Percentiles rank a stretch among this genome's conserved stretches.
These are phyloP conservation scores for Adelognathus sp. DNA, from an alignment of 2,888 invertebrate species.

Conservation along the genomic window DNA sequence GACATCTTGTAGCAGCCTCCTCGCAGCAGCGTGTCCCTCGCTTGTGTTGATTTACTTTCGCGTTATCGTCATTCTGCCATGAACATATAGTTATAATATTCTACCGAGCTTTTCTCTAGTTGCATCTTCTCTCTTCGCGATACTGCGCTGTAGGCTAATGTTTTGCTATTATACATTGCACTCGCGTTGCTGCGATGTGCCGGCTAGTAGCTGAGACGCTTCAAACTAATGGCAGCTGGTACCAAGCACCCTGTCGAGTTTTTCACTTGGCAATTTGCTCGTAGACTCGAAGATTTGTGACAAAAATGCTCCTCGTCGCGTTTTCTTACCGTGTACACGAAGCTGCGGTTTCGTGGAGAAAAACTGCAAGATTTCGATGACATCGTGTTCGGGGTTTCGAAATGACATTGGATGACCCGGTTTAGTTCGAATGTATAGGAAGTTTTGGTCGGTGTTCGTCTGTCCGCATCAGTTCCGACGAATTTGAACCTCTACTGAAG, in stretches of 20 bases:
- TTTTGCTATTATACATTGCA: background rate
- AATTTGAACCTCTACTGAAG: too few relatives aligned
- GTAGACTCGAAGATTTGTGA: conserved; percentile 1
- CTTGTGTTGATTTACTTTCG: conserved; percentile 69
- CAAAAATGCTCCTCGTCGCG: background rate
- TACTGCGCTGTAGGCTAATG: conserved; percentile 10
- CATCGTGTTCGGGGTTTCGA: too few relatives aligned
- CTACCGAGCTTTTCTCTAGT: background rate
- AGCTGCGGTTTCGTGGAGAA: too few relatives aligned
- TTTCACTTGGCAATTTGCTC: conserved; percentile 10
- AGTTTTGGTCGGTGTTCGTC: too few relatives aligned
- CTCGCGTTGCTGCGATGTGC: conserved; percentile 4
- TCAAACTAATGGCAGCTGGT: conserved; percentile 8
- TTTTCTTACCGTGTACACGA: too few relatives aligned
- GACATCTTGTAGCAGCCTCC: conserved; percentile 72
- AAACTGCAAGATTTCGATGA: background rate
- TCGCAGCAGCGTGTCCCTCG: conserved; percentile 58
- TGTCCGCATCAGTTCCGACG: too few relatives aligned
- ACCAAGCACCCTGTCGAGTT: conserved; percentile 5
- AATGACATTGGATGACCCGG: too few relatives aligned
- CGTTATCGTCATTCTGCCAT: conserved; percentile 55
- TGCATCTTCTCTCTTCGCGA: background rate
- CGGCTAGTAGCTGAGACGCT: background rate
- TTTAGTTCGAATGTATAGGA: too few relatives aligned
- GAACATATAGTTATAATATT: conserved; percentile 26